A percentile compares a stretch with the other conserved stretches of the same genome.
phyloP scores from a whole-genome alignment of 2,113 vertebrate genomes.

The Percopsis transmontana region DNA sequence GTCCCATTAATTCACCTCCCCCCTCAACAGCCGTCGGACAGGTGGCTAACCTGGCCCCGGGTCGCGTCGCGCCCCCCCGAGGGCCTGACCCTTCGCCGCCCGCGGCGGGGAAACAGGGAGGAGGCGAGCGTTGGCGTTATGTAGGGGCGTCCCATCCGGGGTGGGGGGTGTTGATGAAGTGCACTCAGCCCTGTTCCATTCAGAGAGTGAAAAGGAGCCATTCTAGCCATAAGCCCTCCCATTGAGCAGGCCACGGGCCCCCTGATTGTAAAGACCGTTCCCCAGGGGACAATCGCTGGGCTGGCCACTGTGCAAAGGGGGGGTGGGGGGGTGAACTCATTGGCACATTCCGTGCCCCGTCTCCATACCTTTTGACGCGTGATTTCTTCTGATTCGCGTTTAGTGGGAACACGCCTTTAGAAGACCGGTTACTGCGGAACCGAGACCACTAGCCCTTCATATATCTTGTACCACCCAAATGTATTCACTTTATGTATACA shows the following conservation, averaged over 20 bases:
- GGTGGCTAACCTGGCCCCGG: conserved; percentile 46
- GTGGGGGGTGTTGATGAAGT: conserved; percentile 27
- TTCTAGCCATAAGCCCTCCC: conserved; percentile 40
- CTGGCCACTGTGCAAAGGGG: neutral
- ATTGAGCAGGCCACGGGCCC: conserved; percentile 11
- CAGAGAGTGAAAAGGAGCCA: conserved; percentile 9
- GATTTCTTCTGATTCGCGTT: no score
- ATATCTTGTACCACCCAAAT: conserved; percentile 27
- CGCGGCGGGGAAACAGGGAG: no score
- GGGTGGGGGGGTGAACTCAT: neutral
- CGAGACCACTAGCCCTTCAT: neutral
- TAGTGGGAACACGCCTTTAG: no score
- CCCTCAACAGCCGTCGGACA: conserved; percentile 40
- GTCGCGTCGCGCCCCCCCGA: conserved; percentile 24
- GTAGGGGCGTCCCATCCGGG: conserved; percentile 32
- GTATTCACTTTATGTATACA: no score
- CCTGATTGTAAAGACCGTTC: conserved; percentile 13
- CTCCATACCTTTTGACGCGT: neutral
- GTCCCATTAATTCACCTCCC: conserved; percentile 2
- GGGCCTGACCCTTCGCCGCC: no score
- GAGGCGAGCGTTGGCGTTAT: conserved; percentile 41
- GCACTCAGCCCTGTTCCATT: conserved; percentile 20
- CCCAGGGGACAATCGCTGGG: conserved; percentile 11
- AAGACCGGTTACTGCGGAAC: no score
- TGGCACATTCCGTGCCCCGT: conserved; percentile 4